phyloP scores from a whole-genome alignment of 2,797 vertebrate species.

The Mormyrops attenuatus region DNA sequence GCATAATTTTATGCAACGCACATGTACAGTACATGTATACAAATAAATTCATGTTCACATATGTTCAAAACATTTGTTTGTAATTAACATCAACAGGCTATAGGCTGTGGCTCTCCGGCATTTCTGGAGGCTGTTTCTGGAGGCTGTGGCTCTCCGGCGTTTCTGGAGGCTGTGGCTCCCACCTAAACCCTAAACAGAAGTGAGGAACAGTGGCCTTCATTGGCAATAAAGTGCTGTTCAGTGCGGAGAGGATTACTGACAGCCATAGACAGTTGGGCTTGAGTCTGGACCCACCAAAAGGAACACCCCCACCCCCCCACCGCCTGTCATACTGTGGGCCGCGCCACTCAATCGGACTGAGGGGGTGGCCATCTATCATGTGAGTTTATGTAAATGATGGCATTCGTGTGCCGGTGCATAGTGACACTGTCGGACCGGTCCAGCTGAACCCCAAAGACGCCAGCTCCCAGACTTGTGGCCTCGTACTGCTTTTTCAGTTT shows the following conservation, averaged over 20 bases:
- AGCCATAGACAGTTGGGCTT: neutral
- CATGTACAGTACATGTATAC: neutral
- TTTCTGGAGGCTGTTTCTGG: neutral
- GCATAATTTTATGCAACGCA: neutral
- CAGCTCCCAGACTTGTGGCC: conserved; percentile 56
- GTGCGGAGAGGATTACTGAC: conserved; percentile 6
- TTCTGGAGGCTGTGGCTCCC: neutral
- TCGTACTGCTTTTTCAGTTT: conserved; percentile 48
- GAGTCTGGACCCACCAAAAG: neutral
- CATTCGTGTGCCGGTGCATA: conserved; percentile 30
- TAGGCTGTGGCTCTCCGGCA: neutral
- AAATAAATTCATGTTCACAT: neutral
- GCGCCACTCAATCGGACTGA: neutral
- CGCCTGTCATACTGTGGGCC: neutral
- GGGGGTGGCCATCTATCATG: conserved; percentile 16
- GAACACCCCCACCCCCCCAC: neutral
- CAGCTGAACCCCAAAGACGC: conserved; percentile 61
- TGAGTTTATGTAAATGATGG: conserved; percentile 23
- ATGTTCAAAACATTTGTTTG: neutral
- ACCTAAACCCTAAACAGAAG: neutral
- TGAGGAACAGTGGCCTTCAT: neutral
- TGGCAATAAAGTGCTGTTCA: neutral
- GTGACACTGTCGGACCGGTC: conserved; percentile 53
- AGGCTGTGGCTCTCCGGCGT: neutral
- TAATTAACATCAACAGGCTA: neutral